phyloP scores from a whole-genome alignment of 2,113 vertebrate genomes.

The Melanostigma gelatinosum region DNA sequence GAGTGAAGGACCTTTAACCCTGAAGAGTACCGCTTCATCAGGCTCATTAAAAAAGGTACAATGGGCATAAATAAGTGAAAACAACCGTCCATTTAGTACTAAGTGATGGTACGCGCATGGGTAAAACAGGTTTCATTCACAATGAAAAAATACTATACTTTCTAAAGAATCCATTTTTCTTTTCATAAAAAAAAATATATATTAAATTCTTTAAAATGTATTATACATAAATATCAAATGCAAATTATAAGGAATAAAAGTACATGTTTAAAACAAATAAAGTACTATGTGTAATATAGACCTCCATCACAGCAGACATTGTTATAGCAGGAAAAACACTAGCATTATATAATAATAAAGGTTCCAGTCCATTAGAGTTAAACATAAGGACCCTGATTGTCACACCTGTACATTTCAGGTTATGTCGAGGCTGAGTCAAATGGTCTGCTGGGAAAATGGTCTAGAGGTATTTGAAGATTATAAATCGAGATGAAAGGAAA shows the following conservation, averaged over 20 bases:
- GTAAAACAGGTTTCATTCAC: not conserved
- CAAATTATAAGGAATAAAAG: not conserved
- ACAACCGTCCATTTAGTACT: constrained; percentile 3
- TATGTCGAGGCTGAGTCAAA: not conserved
- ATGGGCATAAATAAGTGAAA: not conserved
- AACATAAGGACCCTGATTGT: not conserved
- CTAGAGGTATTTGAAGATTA: constrained; percentile 2
- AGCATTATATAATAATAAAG: not conserved
- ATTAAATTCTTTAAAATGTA: not conserved
- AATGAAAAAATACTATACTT: not conserved
- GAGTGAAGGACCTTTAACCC: not conserved
- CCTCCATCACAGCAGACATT: not conserved
- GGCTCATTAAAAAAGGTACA: constrained; percentile 14
- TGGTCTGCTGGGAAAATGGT: not conserved
- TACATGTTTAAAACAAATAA: not conserved
- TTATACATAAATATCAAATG: not conserved
- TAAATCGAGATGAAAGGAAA: not conserved
- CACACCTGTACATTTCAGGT: not conserved
- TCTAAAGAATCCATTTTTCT: not conserved
- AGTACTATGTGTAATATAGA: too few relatives aligned
- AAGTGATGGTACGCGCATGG: not conserved
- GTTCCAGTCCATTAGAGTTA: not conserved
- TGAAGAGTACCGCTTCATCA: not conserved
- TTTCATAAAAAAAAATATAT: not conserved
- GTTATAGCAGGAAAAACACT: not conserved